Percentiles rank a stretch among this genome's conserved stretches.
Conservation (phyloP, 2,113 vertebrate species). For the Clarias gariepinus region DNA sequence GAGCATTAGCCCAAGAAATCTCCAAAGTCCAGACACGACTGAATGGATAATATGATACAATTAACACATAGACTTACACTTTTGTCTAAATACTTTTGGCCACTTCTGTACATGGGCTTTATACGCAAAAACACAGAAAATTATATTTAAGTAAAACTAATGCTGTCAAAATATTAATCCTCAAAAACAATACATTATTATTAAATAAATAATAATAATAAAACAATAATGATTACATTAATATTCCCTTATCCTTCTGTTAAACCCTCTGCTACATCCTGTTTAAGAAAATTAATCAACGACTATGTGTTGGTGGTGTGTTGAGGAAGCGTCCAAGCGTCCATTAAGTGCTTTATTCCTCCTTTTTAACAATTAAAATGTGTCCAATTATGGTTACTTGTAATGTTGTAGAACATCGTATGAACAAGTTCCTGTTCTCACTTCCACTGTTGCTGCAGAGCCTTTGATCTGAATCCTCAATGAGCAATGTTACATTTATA, state of each 20-base stretch:
- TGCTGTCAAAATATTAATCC: background rate
- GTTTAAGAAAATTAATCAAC: background rate
- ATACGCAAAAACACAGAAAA: background rate
- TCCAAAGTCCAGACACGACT: too few species aligned
- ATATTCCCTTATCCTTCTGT: background rate
- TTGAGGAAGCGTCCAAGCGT: too few species aligned
- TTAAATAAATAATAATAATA: too few species aligned
- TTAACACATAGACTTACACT: too few species aligned
- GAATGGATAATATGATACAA: too few species aligned
- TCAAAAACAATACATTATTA: too few species aligned
- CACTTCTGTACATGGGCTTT: background rate
- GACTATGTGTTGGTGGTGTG: background rate
- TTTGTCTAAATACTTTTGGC: too few species aligned
- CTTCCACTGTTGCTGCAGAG: background rate
- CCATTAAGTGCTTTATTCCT: too few species aligned
- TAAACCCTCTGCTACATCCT: background rate
- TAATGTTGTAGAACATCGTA: background rate
- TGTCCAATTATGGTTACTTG: background rate
- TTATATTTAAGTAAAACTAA: background rate
- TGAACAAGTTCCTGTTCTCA: background rate
- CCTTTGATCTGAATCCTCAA: background rate
- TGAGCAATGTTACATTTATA: background rate
- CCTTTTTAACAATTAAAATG: background rate
- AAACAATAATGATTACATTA: too few species aligned
- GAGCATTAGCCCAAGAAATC: too few species aligned